Evolutionary conservation across 2,113 vertebrate species (phyloP).

Genomic region (Podocnemis expansa): DNA sequence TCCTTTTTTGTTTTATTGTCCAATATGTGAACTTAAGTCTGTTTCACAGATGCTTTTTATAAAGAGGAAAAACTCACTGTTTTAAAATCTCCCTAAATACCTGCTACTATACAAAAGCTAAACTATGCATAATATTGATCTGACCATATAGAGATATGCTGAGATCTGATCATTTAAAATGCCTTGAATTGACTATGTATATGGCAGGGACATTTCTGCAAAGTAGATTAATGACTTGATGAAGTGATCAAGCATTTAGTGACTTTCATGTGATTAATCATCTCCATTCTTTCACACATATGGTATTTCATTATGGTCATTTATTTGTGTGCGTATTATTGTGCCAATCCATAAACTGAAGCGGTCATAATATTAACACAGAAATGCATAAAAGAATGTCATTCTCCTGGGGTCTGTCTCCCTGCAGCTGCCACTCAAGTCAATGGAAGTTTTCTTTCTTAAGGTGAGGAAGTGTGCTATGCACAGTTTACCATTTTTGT

Average conservation of each 20-base stretch:
- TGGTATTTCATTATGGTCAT: constrained; percentile 45
- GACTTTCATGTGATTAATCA: constrained; percentile 60
- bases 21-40: not conserved
- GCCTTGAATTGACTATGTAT: constrained; percentile 25
- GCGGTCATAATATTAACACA: constrained; percentile 12
- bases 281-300: constrained; percentile 19
- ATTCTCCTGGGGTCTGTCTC: not conserved
- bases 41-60: not conserved
- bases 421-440: fast-evolving
- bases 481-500: fast-evolving
- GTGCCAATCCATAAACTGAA: constrained; percentile 24
- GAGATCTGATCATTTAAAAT: constrained; percentile 53
- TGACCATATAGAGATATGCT: constrained; percentile 37
- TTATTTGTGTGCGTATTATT: constrained; percentile 22
- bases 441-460: not conserved
- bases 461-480: not conserved
- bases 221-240: constrained; percentile 60
- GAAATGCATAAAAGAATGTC: not conserved
- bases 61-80: not conserved
- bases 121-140: constrained; percentile 43
- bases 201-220: constrained; percentile 47
- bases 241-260: constrained; percentile 62
- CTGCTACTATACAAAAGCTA: not conserved
- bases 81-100: not conserved
- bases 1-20: too few species aligned